Base-by-base conservation (phyloP, 2,888 invertebrate genomes). In the Mayetiola destructor region DNA sequence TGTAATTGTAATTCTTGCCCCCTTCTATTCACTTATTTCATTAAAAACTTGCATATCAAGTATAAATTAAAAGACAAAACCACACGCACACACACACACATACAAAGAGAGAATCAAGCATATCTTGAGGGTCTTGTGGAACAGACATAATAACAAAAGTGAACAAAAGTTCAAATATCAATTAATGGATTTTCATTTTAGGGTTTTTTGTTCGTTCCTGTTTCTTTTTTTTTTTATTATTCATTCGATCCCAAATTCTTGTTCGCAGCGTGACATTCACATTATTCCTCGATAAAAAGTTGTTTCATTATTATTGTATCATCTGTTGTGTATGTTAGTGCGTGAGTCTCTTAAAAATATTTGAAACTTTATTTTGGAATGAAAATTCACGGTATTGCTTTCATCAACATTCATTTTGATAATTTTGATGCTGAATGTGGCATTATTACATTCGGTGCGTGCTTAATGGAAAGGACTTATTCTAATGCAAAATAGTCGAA, bases 331-430 rank as follows among this genome's bases (percentile, higher is more conserved):
- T 14, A n/a, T 48, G 48, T 27, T 23, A n/a, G 27, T 48, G 48
- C 48, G 27, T 48, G n/a, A n/a, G 48, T 48, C 48, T 27, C 48
- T 48, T n/a, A 27, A 48, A 48, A 27, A 27, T 48, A 48, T 48
- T 48, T 48, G 27, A 48, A n/a, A n/a, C 27, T 48, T 48, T 23
- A 48, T 48, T n/a, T 48, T 48, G 48, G 27, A 27, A 48, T 48
- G n/a, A n/a, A 48, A 27, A 48, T 48, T 48, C 48, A 16, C 23
- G 23, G 48, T 27, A 27, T 48, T 32, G 23, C 27, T 48, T 48
- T 27, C 27, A 23, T 48, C 23, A n/a, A 23, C 42, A 32, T 21
- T 27, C 27, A n/a, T 48, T 27, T 48, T 27, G 27, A 27, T n/a
- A 27, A 23, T 27, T 48, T 48, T 48, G 27, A 48, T n/a, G 48